Evolutionary conservation across 2,113 vertebrate genomes (phyloP), one percentile per base, ranked within the genome.

Genomic region (Gadus macrocephalus): DNA sequence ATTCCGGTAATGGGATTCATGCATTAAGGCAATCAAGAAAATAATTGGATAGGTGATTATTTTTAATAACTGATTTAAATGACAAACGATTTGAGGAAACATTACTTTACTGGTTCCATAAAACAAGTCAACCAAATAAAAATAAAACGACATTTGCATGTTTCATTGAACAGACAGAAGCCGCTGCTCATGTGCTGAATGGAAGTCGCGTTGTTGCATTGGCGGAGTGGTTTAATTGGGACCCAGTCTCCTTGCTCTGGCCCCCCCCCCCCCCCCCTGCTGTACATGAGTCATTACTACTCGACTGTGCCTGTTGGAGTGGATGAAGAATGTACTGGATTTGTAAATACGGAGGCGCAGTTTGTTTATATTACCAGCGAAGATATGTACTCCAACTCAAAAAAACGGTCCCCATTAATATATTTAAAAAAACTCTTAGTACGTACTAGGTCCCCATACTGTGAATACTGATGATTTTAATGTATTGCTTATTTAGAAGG

Each of bases 331-430:
- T 87, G 88, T 87, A 88, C 80, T 66, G 75, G 86, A 70, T 78
- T 8, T 89, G 88, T 89, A 89, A 85, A 90, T 88, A 89, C 63
- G 69, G 72, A 85, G 81, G 83, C 79, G 67, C 80, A 79, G 84
- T 59, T 53, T 84, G 81, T 87, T 89, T 87, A 82, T 80, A 85
- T 80, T 67, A 83, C 72, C n/a, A 73, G 79, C 78, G 83, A 85
- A 75, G 75, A 81, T 78, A 85, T 80, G 82, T 83, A 87, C 69
- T 70, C 53, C 76, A 83, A 81, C 77, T 28, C 22, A 28, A 62
- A 15, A 78, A 70, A 82, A 78, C 62, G 81, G 80, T 85, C 79
- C 66, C 74, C 42, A 14, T 49, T 49, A 49, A 49, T 49, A 49
- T 49, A 49, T 49, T 8, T 42, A 42, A 49, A 49, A 49, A 49